Evolutionary conservation across 2,888 invertebrate species (phyloP).

Genomic region (Gibbula magus): DNA sequence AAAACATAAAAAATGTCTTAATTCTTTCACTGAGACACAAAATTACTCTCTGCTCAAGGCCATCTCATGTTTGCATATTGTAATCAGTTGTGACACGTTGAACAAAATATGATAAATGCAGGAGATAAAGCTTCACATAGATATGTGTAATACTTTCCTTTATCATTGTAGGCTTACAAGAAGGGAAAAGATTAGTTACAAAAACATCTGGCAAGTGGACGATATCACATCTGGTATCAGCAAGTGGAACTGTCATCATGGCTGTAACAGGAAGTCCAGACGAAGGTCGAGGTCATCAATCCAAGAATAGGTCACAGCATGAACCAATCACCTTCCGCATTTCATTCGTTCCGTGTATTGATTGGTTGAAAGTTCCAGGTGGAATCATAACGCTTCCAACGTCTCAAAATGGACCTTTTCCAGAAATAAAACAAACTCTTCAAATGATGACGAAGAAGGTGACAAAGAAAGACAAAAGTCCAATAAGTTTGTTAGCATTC

Average conservation of each 20-base stretch:
- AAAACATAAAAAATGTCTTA: too few relatives aligned
- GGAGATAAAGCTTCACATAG: too few relatives aligned
- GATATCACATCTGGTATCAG: not conserved
- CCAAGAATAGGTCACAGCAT: not conserved
- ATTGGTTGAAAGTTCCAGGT: not conserved
- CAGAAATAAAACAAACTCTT: not conserved
- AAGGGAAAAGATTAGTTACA: not conserved
- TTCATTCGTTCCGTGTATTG: not conserved
- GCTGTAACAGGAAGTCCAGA: not conserved
- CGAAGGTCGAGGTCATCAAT: not conserved
- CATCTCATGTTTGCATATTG: too few relatives aligned
- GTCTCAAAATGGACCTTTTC: not conserved
- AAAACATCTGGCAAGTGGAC: not conserved
- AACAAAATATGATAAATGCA: too few relatives aligned
- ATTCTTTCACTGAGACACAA: too few relatives aligned
- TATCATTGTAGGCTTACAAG: not conserved
- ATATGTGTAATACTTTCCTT: too few relatives aligned
- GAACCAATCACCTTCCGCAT: not conserved
- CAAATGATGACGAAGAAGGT: not conserved
- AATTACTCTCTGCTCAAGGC: too few relatives aligned
- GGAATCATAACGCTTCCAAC: not conserved
- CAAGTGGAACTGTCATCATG: not conserved
- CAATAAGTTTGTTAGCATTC: not conserved
- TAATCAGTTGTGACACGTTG: too few relatives aligned
- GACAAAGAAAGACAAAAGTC: not conserved